Evolutionary conservation across 2,113 vertebrate genomes (phyloP).

Genomic region (Macquaria australasica): DNA sequence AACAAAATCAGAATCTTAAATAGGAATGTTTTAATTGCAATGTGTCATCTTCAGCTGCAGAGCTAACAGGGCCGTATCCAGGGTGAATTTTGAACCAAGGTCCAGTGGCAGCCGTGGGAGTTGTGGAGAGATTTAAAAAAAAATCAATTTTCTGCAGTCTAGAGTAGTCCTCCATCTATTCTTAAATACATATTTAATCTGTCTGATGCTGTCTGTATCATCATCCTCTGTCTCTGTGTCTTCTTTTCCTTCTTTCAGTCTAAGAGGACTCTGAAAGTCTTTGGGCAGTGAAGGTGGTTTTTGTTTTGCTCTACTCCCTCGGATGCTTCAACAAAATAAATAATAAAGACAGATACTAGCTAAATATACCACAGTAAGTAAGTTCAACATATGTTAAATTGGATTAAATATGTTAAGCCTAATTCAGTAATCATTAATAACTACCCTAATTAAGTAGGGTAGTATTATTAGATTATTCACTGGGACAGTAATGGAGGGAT

Average conservation of each 20-base stretch:
- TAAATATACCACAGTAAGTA: neutral
- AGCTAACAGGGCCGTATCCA: neutral
- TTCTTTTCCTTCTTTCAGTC: neutral
- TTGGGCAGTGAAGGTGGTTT: neutral
- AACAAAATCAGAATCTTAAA: neutral
- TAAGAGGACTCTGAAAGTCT: neutral
- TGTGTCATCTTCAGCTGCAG: neutral
- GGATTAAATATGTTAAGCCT: no score
- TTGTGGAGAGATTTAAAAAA: neutral
- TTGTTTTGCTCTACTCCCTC: neutral
- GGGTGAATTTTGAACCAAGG: neutral
- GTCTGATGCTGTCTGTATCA: neutral
- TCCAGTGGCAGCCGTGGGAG: neutral
- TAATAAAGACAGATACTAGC: no score
- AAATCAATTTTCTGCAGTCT: neutral
- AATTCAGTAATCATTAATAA: no score
- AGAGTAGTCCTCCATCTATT: neutral
- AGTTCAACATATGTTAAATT: no score
- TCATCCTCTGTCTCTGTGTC: neutral
- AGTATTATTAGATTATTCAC: neutral
- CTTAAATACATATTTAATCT: slow-evolving; percentile 1
- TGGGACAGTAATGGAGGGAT: neutral
- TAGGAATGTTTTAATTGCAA: neutral
- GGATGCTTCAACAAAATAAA: no score
- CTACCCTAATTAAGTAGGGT: no score